Evolutionary conservation across 2,113 vertebrate genomes (phyloP).

Genomic region (Apteryx owenii): DNA sequence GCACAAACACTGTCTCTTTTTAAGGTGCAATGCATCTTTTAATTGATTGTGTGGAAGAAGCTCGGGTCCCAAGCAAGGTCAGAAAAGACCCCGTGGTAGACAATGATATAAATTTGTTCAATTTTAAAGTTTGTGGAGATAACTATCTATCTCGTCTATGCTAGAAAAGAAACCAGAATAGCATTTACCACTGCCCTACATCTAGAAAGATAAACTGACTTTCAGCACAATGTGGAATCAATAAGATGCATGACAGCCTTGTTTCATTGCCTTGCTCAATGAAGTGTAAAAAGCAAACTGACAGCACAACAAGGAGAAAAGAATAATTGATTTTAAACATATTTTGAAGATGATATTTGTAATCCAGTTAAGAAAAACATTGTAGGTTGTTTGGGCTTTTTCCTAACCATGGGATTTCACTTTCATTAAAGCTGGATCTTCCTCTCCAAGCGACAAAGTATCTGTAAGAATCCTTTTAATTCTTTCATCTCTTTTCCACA

Average conservation of each 20-base stretch:
- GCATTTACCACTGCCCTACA: neutral
- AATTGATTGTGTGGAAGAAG: neutral
- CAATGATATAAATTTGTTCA: neutral
- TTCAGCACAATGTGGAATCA: neutral
- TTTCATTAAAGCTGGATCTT: neutral
- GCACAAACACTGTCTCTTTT: neutral
- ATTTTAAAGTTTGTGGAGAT: neutral
- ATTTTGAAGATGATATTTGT: constrained; percentile 27
- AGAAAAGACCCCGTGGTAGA: neutral
- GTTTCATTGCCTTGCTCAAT: neutral
- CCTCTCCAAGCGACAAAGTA: neutral
- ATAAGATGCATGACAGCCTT: neutral
- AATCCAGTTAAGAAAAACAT: neutral
- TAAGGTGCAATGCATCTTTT: neutral
- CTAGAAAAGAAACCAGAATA: neutral
- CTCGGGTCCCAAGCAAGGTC: neutral
- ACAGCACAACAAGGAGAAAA: constrained; percentile 39
- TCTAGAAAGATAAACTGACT: constrained; percentile 2
- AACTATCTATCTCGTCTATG: neutral
- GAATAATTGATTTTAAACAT: constrained; percentile 16
- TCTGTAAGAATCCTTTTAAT: neutral
- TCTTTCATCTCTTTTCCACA: neutral
- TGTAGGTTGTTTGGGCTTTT: neutral
- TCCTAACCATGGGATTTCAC: neutral
- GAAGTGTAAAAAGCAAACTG: constrained; percentile 29